phyloP scores from a whole-genome alignment of 1,140 invertebrate species.

The Hesperophylax magnus region DNA sequence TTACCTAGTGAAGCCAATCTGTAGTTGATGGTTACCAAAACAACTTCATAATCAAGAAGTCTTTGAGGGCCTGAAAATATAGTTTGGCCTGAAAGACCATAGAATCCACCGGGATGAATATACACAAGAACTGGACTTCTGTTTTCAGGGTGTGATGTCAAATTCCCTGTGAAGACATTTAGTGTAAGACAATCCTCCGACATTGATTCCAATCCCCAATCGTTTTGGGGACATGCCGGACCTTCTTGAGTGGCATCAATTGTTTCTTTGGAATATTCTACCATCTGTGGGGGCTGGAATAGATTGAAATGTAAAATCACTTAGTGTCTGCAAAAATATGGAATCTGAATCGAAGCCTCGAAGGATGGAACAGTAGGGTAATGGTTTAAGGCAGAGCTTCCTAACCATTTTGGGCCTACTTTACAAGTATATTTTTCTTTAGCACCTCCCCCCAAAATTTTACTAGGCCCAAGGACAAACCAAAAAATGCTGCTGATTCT shows the following conservation, averaged over 20 bases:
- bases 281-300: constrained; percentile 68
- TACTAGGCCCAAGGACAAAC: too few species aligned
- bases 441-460: too few species aligned
- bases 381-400: too few species aligned
- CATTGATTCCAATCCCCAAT: constrained; percentile 60
- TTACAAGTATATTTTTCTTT: too few species aligned
- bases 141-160: constrained; percentile 59
- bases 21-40: constrained; percentile 82
- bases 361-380: too few species aligned
- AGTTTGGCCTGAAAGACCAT: constrained; percentile 67
- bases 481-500: too few species aligned
- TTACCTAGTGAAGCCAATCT: constrained; percentile 74
- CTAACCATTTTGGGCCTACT: too few species aligned
- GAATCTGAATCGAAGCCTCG: too few species aligned
- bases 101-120: constrained; percentile 73
- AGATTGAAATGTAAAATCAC: neutral
- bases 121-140: constrained; percentile 71
- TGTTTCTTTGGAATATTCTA: constrained; percentile 70
- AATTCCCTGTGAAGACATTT: constrained; percentile 75
- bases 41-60: constrained; percentile 75
- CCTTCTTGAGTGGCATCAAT: constrained; percentile 74
- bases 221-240: constrained; percentile 64
- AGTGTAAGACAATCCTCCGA: constrained; percentile 80
- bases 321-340: too few species aligned
- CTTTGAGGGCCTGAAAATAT: constrained; percentile 74